These are phyloP conservation scores for Saxicola maurus DNA, from an alignment of 2,797 vertebrate species.

Conservation along the genomic window DNA sequence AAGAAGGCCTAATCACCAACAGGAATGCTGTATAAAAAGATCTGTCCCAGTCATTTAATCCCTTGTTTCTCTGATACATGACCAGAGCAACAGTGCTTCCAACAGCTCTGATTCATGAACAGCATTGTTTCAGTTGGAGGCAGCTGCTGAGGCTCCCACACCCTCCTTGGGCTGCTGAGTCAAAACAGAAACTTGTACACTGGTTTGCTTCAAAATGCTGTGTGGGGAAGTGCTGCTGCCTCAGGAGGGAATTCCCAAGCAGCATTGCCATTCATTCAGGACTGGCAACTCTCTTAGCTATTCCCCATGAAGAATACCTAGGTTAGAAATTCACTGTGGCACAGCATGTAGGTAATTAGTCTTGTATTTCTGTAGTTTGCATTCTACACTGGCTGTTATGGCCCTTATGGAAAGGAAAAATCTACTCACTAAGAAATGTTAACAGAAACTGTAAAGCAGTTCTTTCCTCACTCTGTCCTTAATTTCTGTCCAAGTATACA, in stretches of 20 bases:
- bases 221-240: background rate
- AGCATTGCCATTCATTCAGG: background rate
- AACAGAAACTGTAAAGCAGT: background rate
- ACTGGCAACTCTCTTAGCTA: background rate
- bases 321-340: background rate
- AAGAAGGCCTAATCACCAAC: background rate
- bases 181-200: background rate
- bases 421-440: background rate
- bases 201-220: background rate
- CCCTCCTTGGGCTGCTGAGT: background rate
- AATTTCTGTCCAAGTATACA: background rate
- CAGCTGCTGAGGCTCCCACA: background rate
- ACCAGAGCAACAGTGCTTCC: background rate
- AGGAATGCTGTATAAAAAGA: background rate
- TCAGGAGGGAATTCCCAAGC: background rate
- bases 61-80: background rate
- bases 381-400: background rate
- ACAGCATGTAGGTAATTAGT: background rate
- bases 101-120: background rate
- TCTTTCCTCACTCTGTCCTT: background rate
- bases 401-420: background rate
- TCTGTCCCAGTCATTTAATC: background rate
- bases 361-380: background rate
- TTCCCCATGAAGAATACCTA: background rate
- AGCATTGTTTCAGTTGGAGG: background rate